These are phyloP conservation scores for Mythimna vitellina DNA, from an alignment of 2,888 invertebrate genomes.

Conservation along the genomic window DNA sequence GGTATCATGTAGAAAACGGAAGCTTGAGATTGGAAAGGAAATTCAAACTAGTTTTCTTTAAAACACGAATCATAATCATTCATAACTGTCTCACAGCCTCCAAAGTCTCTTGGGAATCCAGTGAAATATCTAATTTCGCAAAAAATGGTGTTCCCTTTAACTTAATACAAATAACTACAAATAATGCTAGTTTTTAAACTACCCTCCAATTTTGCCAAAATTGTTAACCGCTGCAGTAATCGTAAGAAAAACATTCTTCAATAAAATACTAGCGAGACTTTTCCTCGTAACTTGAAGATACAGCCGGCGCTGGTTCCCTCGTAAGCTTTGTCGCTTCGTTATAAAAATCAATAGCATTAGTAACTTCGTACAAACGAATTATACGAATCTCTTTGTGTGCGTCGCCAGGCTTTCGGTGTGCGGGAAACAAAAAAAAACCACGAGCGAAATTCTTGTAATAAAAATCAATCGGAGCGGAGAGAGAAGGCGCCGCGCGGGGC, in stretches of 20 bases:
- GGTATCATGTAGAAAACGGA: constrained; percentile 8
- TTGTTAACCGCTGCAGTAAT: not conserved
- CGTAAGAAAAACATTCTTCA: constrained; percentile 9
- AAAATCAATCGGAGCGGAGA: constrained; percentile 91
- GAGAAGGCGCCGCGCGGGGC: constrained; percentile 88
- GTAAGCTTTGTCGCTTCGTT: constrained; percentile 82
- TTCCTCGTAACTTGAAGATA: constrained; percentile 55
- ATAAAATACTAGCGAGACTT: constrained; percentile 29
- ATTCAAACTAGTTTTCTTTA: constrained; percentile 13
- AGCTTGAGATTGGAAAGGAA: constrained; percentile 18
- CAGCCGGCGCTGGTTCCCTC: constrained; percentile 65
- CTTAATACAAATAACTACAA: too few relatives aligned
- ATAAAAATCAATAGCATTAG: constrained; percentile 91
- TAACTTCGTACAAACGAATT: constrained; percentile 90
- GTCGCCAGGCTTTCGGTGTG: constrained; percentile 83
- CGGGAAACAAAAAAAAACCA: constrained; percentile 88
- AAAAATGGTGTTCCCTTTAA: too few relatives aligned
- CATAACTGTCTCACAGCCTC: constrained; percentile 23
- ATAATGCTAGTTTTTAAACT: constrained; percentile 18
- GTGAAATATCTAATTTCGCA: constrained; percentile 14
- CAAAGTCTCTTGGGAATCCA: constrained; percentile 15
- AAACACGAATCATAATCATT: constrained; percentile 16
- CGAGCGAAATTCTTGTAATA: constrained; percentile 90
- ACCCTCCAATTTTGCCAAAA: constrained; percentile 12
- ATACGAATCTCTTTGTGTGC: constrained; percentile 88